Conservation (phyloP, 2,888 invertebrate genomes). For the Psococerastis gibbosa region DNA sequence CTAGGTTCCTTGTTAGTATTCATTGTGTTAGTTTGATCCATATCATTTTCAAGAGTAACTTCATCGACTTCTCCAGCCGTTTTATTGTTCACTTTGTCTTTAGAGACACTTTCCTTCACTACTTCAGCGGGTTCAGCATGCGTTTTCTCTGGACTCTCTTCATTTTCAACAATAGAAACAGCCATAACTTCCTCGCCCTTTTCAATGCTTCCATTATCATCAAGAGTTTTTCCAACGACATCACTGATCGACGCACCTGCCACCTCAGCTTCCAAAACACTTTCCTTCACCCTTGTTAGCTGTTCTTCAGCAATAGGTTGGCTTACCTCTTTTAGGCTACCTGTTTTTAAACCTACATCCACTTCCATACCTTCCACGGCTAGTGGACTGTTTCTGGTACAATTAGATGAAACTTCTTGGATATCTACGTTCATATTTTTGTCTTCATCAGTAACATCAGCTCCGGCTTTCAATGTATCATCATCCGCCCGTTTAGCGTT, state of each 20-base stretch:
- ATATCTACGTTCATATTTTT: constrained; percentile 13
- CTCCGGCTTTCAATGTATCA: too few species aligned
- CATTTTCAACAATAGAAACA: background rate
- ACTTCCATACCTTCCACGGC: constrained; percentile 17
- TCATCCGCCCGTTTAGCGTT: too few species aligned
- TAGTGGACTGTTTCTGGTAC: too few species aligned
- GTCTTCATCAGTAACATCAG: background rate
- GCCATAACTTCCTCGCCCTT: background rate
- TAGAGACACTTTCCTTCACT: too few species aligned
- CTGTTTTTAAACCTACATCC: background rate
- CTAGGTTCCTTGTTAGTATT: too few species aligned
- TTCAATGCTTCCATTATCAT: background rate
- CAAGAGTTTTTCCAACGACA: background rate
- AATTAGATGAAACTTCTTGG: too few species aligned
- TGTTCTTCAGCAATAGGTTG: background rate
- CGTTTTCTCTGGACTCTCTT: background rate
- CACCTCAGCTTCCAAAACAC: constrained; percentile 16
- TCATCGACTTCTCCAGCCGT: background rate
- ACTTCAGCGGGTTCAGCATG: too few species aligned
- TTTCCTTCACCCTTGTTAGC: constrained; percentile 13
- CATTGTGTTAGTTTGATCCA: too few species aligned
- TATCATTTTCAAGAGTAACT: background rate
- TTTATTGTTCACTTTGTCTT: too few species aligned
- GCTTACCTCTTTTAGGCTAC: background rate
- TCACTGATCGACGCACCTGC: constrained; percentile 12